Conservation (phyloP, 2,113 vertebrate genomes). For the Nyctereutes procyonoides region DNA sequence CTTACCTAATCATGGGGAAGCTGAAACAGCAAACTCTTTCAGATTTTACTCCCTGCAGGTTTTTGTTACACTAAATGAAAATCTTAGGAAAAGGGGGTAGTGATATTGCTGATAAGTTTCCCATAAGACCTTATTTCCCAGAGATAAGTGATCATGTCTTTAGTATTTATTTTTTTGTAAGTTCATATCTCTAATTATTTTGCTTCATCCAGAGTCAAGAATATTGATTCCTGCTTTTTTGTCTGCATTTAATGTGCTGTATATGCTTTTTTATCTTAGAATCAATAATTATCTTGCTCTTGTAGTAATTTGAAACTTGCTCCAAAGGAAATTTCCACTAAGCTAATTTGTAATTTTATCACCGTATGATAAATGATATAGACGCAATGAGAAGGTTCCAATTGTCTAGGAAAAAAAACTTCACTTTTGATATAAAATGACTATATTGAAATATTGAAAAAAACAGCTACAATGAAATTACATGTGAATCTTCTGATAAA, state of each 20-base stretch:
- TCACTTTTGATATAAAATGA: background rate
- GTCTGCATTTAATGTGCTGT: constrained; percentile 53
- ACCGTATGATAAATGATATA: background rate
- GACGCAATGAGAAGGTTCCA: background rate
- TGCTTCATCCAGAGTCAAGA: constrained; percentile 25
- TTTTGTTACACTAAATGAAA: constrained; percentile 65
- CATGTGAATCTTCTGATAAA: background rate
- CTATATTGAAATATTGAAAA: background rate
- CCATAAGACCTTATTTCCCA: background rate
- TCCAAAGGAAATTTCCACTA: background rate
- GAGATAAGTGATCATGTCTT: constrained; percentile 41
- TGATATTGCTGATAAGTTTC: background rate
- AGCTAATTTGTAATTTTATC: constrained; percentile 46
- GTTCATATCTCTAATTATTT: constrained; percentile 58
- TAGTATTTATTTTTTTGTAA: constrained; percentile 27
- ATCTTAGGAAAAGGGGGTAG: background rate
- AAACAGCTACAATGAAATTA: background rate
- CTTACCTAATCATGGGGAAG: constrained; percentile 7
- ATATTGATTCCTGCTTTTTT: constrained; percentile 60
- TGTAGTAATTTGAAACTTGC: constrained; percentile 1
- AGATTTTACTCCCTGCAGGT: constrained; percentile 20
- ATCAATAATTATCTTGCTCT: constrained; percentile 55
- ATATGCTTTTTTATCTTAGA: constrained; percentile 61
- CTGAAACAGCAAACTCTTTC: constrained; percentile 63
- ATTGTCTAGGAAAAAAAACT: background rate